phyloP scores from a whole-genome alignment of 2,797 vertebrate species.

The Picus viridis region DNA sequence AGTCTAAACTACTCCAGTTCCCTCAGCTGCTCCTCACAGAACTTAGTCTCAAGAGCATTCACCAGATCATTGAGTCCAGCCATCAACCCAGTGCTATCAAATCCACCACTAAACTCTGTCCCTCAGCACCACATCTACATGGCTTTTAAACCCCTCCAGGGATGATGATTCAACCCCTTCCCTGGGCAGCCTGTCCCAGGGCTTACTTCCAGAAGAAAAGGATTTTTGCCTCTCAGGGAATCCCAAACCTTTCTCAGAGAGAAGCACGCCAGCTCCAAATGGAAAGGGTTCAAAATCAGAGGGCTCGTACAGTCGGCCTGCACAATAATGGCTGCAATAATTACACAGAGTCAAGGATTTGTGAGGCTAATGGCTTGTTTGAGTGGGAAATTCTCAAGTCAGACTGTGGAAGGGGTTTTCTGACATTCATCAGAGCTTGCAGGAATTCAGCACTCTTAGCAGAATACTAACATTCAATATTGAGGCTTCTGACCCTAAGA shows the following conservation, averaged over 20 bases:
- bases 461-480: background rate
- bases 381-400: background rate
- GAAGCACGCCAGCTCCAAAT: background rate
- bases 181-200: no score
- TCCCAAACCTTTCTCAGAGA: background rate
- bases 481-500: background rate
- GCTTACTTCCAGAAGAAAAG: background rate
- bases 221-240: background rate
- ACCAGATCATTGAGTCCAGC: no score
- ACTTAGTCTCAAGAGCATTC: no score
- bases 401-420: background rate
- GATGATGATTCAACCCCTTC: no score
- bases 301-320: background rate
- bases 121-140: no score
- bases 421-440: background rate
- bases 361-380: background rate
- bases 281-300: background rate
- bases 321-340: background rate
- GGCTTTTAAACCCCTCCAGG: no score
- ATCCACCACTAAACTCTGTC: no score
- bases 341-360: background rate
- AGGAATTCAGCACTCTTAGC: background rate
- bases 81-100: no score
- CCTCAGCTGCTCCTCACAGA: no score
- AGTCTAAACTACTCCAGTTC: no score